Conservation (phyloP, 2,888 invertebrate genomes). For the Mylabris sibirica region DNA sequence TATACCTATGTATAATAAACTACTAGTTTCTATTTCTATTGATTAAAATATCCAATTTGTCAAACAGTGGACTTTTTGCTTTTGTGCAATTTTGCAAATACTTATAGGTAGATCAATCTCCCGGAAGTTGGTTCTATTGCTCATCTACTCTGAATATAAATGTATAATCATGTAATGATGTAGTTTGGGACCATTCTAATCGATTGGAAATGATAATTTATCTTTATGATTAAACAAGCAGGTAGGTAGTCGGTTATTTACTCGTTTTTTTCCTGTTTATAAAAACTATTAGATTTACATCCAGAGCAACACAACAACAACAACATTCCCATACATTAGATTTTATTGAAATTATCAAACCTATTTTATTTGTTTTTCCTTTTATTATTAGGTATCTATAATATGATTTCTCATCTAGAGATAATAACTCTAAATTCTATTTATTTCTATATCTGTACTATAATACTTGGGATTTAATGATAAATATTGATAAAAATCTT, state of each 20-base stretch:
- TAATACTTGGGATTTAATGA: neutral
- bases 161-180: constrained; percentile 39
- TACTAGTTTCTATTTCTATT: neutral
- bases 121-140: constrained; percentile 36
- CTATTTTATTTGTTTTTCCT: neutral
- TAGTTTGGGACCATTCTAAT: constrained; percentile 25
- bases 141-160: constrained; percentile 31
- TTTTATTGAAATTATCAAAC: neutral
- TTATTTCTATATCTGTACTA: neutral
- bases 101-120: constrained; percentile 17
- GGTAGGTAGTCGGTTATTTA: neutral
- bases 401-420: neutral
- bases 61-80: neutral
- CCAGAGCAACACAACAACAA: neutral
- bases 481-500: neutral
- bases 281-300: neutral
- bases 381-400: no score
- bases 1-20: neutral
- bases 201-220: constrained; percentile 10
- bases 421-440: neutral
- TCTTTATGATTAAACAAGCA: neutral
- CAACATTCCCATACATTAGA: neutral
- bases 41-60: constrained; percentile 4
- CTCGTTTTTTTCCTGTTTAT: neutral
- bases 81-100: neutral